phyloP scores from a whole-genome alignment of 2,797 vertebrate species.

The Sebastes kiyomatsui region DNA sequence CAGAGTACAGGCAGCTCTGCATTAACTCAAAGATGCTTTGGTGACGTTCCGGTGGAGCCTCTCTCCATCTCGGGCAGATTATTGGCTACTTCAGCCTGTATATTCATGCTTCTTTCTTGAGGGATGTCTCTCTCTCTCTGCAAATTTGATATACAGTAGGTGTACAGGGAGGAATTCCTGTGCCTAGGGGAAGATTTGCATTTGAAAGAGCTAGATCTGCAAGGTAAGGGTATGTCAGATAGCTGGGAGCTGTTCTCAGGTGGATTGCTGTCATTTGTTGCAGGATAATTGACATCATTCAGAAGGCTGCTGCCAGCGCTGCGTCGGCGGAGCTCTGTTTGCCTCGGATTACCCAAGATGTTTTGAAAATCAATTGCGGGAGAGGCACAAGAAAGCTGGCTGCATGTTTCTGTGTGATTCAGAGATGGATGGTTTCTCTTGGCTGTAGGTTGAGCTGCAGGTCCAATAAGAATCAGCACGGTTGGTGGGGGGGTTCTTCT shows the following conservation, averaged over 20 bases:
- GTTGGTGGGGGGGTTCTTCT: background rate
- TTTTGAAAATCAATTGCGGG: conserved; percentile 46
- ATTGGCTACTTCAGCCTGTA: conserved; percentile 27
- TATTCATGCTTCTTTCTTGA: conserved; percentile 25
- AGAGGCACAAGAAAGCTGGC: conserved; percentile 14
- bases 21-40: conserved; percentile 4
- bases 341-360: conserved; percentile 40
- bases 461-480: background rate
- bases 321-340: conserved; percentile 31
- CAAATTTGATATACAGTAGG: conserved; percentile 36
- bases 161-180: conserved; percentile 31
- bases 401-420: background rate
- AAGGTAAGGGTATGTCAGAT: conserved; percentile 58
- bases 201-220: conserved; percentile 65
- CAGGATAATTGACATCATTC: conserved; percentile 67
- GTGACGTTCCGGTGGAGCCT: conserved; percentile 11
- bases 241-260: conserved; percentile 39
- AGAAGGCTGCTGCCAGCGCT: conserved; percentile 31
- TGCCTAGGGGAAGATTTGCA: conserved; percentile 60
- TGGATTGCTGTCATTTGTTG: conserved; percentile 65
- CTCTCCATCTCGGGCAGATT: background rate
- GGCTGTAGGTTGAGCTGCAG: conserved; percentile 1
- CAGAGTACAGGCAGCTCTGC: background rate
- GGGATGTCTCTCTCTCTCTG: conserved; percentile 23
- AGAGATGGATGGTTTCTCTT: background rate